Percentiles rank a stretch among this genome's conserved stretches.
Evolutionary conservation across 2,888 invertebrate species (phyloP).

Genomic region (Nycteola revayana): DNA sequence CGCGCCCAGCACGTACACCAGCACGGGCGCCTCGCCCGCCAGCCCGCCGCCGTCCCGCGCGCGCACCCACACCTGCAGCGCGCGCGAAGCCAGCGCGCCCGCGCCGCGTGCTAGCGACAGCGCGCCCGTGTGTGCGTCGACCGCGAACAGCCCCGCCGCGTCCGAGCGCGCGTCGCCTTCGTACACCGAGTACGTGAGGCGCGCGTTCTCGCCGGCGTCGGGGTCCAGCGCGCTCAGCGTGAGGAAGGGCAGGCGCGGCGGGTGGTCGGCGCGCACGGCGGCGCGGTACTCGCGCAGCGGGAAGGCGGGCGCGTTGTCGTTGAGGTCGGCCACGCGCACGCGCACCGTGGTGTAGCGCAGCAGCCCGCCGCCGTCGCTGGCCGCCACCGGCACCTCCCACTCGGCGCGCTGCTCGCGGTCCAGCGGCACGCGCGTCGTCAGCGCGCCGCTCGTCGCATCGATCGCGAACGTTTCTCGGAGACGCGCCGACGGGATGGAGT

Average conservation of each 20-base stretch:
- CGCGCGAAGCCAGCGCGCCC: slow-evolving; percentile 84
- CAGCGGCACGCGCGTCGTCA: slow-evolving; percentile 85
- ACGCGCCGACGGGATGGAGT: slow-evolving; percentile 89
- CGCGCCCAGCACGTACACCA: slow-evolving; percentile 88
- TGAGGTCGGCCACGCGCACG: slow-evolving; percentile 91
- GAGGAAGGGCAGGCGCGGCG: slow-evolving; percentile 58
- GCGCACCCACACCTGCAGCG: slow-evolving; percentile 94
- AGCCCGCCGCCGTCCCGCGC: slow-evolving; percentile 93
- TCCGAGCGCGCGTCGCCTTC: slow-evolving; percentile 79
- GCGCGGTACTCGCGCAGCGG: slow-evolving; percentile 89
- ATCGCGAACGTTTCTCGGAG: slow-evolving; percentile 88
- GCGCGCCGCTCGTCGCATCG: slow-evolving; percentile 86
- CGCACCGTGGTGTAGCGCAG: slow-evolving; percentile 88
- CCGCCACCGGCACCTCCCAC: slow-evolving; percentile 87
- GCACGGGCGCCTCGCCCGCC: slow-evolving; percentile 91
- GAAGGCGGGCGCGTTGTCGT: slow-evolving; percentile 92
- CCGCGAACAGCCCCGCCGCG: slow-evolving; percentile 86
- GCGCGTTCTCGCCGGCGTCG: slow-evolving; percentile 88
- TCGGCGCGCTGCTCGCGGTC: slow-evolving; percentile 86
- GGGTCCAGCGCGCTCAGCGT: slow-evolving; percentile 85
- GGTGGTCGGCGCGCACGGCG: slow-evolving; percentile 81
- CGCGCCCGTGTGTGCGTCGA: slow-evolving; percentile 89
- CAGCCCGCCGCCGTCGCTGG: slow-evolving; percentile 91
- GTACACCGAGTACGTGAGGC: slow-evolving; percentile 89
- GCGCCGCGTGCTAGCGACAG: slow-evolving; percentile 85